Base-by-base conservation (phyloP, 2,113 vertebrate species). In the Hippocampus comes region DNA sequence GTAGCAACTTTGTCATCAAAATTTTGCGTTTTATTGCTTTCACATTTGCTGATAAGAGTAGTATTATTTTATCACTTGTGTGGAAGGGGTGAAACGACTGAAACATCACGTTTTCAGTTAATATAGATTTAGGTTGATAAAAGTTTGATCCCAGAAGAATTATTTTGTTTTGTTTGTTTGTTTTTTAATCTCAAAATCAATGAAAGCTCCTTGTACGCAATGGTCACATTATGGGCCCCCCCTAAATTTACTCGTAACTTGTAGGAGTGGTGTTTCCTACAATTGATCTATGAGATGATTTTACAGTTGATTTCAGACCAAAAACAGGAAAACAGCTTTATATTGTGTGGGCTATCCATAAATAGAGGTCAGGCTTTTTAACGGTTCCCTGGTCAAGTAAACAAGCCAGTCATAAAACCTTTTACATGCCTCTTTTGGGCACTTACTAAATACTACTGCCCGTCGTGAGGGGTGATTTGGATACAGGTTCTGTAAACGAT, bases 301-400 rank as follows among this genome's bases (percentile, higher is more conserved):
- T 27, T 6, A 15, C 25, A 59, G 25, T 27, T 59, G 11, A 59
- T 6, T 59, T 59, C 56, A 59, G 56, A 59, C 14, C 11, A 27
- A 59, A 5, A 12, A 59, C 59, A 30, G 23, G 14, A 38, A 48
- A 72, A 59, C 14, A 34, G 2, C 14, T 20, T 72, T 71, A n/a
- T 42, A 63, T 38, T 20, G 42, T 63, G 51, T 41, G 18, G 63
- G 61, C 61, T 72, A 20, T 71, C 14, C 64, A 64, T 51, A 72
- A 68, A 67, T 38, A 70, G n/a, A 46, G 10, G 9, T 12, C 1
- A 77, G 75, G 34, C n/a, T 34, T 72, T 63, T 71, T 63, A 80
- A 80, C n/a, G n/a, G 51, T 27, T 21, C 68, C 18, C 53, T 20
- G 65, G 66, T 71, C 65, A 70, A 76, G 72, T 81, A 56, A 73